These are phyloP conservation scores for Tetrax tetrax DNA, from an alignment of 2,113 vertebrate genomes.

Conservation along the genomic window DNA sequence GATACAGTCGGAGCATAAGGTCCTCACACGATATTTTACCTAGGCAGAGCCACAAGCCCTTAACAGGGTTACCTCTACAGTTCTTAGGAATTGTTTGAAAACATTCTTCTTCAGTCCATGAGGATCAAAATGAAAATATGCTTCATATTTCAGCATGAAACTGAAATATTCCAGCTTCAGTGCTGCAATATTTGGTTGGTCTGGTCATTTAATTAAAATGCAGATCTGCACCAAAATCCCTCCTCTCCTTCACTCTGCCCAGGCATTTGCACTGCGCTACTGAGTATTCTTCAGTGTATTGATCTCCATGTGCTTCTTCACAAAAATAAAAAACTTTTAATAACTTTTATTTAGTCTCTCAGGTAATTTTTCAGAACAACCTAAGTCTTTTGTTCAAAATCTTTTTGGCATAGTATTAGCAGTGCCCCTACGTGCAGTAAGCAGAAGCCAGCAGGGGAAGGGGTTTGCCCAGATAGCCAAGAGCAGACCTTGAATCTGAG, in stretches of 20 bases:
- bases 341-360: background rate
- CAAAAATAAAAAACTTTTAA: background rate
- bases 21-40: background rate
- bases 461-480: background rate
- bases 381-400: background rate
- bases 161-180: background rate
- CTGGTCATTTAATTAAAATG: background rate
- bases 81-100: background rate
- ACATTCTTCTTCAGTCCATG: background rate
- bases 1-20: background rate
- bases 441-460: background rate
- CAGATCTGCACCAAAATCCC: background rate
- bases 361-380: background rate
- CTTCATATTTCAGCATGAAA: no score
- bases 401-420: fast-evolving
- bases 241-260: background rate
- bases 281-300: background rate
- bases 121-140: background rate
- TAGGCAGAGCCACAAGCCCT: background rate
- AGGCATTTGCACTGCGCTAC: background rate
- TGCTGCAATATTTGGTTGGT: background rate
- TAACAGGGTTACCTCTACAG: background rate
- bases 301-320: background rate
- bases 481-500: background rate
- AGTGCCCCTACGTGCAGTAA: background rate